phyloP scores from a whole-genome alignment of 2,797 vertebrate genomes.

The Falco peregrinus region DNA sequence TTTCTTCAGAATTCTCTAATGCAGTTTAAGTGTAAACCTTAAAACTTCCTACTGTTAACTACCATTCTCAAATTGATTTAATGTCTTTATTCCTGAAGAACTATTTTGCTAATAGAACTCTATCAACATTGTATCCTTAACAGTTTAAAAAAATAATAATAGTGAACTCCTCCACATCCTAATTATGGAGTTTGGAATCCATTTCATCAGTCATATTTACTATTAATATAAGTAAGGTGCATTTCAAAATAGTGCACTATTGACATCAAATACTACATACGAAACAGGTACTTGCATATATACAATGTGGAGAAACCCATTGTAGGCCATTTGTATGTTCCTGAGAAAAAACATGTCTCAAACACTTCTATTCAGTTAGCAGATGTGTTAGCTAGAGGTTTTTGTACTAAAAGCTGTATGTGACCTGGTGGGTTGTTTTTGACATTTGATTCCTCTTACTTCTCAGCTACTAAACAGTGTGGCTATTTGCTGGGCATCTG shows the following conservation, averaged over 20 bases:
- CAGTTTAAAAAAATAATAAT: neutral
- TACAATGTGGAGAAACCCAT: neutral
- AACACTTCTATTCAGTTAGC: neutral
- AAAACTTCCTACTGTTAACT: neutral
- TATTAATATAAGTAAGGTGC: neutral
- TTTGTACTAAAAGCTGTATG: neutral
- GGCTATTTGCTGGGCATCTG: neutral
- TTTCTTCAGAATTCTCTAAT: slow-evolving; percentile 50
- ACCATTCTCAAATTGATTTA: neutral
- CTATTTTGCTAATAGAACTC: neutral
- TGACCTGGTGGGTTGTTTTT: neutral
- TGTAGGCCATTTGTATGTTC: neutral
- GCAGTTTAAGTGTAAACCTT: neutral
- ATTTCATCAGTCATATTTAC: neutral
- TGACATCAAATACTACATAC: neutral
- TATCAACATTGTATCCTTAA: neutral
- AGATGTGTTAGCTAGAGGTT: neutral
- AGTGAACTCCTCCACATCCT: neutral
- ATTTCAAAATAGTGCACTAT: neutral
- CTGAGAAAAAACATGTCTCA: neutral
- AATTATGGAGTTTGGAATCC: neutral
- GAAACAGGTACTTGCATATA: neutral
- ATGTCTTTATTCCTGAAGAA: slow-evolving; percentile 3
- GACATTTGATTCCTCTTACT: neutral
- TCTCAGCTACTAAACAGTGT: neutral